These are phyloP conservation scores for Sisor rabdophorus DNA, from an alignment of 2,113 vertebrate species.

Conservation along the genomic window DNA sequence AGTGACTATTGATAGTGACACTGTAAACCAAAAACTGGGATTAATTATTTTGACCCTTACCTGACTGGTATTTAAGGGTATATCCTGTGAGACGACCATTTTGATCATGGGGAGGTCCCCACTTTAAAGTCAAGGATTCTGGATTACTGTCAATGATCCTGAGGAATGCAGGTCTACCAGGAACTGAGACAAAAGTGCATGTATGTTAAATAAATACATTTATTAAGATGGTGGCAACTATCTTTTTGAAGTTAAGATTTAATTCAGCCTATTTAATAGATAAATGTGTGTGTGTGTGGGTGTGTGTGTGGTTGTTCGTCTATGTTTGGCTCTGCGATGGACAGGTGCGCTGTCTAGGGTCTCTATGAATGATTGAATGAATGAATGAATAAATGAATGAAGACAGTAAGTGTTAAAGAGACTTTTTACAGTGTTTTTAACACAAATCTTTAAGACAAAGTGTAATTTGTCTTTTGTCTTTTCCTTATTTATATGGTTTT, in stretches of 20 bases:
- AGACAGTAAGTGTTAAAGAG: background rate
- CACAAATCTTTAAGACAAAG: background rate
- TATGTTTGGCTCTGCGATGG: too few relatives aligned
- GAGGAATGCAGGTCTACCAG: conserved; percentile 79
- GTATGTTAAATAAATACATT: background rate
- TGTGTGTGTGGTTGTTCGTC: too few relatives aligned
- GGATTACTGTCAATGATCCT: conserved; percentile 75
- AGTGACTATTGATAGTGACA: background rate
- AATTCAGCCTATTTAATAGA: background rate
- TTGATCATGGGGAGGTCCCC: conserved; percentile 81
- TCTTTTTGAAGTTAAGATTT: background rate
- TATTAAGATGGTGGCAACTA: background rate
- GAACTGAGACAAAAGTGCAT: conserved; percentile 69
- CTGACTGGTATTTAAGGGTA: conserved; percentile 87
- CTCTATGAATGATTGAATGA: too few relatives aligned
- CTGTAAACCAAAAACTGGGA: background rate
- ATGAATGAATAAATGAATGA: background rate
- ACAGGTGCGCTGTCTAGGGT: too few relatives aligned
- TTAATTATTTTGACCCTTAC: conserved; percentile 70
- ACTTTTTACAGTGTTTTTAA: background rate
- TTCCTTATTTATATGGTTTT: background rate
- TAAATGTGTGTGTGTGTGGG: too few relatives aligned
- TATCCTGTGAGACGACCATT: conserved; percentile 90
- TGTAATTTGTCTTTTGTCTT: background rate
- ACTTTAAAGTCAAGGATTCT: conserved; percentile 88